Evolutionary conservation across 2,797 vertebrate species (phyloP), one percentile per base, ranked within the genome.

Genomic region (Yasuhikotakia modesta): DNA sequence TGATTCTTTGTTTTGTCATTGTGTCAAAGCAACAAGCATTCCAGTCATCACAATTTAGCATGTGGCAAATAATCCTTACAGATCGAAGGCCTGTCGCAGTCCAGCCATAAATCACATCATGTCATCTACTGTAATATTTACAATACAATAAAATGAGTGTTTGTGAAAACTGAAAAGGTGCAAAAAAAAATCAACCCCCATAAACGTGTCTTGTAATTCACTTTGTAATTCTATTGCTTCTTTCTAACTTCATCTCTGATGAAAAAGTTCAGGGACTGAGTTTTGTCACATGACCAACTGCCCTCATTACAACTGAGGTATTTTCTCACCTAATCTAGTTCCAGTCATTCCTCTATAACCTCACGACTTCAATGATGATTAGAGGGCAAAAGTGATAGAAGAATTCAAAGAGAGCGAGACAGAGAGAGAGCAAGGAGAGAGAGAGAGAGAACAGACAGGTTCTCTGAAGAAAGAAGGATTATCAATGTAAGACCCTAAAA

Each of bases 401-500:
- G 55, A 35, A 77, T 12, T n/a, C 32, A 57, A 52, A 60, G n/a
- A 73, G 45, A 32, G 19, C 64, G 30, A 72, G 67, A 81, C 60
- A 55, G 64, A 39, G 66, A 21, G 55, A 52, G 58, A 32, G 35
- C 72, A 16, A 68, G 27, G 11, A 60, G 12, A 39, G 60, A 52
- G 48, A 24, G 58, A 30, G 61, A 39, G 21, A 78, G 21, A 72
- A 65, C 58, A 70, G 45, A 27, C 63, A 45, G 71, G 58, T 64
- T 21, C 74, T 81, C 66, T 72, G 74, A 80, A 72, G 70, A 76
- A 69, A 84, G 45, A 27, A 60, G 69, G 76, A 72, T 81, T 82
- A 85, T 70, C 74, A 75, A 22, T 75, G 75, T 80, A 75, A 80
- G 43, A 70, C 71, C 75, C 63, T 63, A 61, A 83, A 84, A 78